A percentile compares a stretch with the other conserved stretches of the same genome.
Conservation (phyloP, 2,888 invertebrate species). For the Frankliniella fusca region DNA sequence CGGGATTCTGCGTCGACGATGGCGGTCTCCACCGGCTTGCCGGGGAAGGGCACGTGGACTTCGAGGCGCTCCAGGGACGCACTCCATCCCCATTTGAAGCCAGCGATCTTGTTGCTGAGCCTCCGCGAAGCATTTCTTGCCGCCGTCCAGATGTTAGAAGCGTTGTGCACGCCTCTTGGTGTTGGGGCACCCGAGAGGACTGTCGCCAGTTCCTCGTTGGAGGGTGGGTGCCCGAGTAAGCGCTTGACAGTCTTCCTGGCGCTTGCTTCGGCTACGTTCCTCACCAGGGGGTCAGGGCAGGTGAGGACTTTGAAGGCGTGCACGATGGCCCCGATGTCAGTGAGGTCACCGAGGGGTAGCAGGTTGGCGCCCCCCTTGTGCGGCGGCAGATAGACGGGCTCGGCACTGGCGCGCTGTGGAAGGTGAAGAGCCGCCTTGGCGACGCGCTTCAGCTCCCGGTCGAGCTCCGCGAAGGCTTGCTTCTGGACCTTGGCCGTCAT, state of each 20-base stretch:
- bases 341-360: not conserved
- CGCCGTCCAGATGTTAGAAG: no score
- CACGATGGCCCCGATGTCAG: not conserved
- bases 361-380: not conserved
- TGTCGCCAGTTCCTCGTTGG: not conserved
- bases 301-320: not conserved
- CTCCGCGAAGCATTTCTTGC: slow-evolving; percentile 5
- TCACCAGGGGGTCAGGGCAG: not conserved
- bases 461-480: no score
- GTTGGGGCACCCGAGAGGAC: no score
- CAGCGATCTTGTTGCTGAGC: not conserved
- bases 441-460: no score
- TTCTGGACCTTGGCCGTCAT: no score
- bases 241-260: not conserved
- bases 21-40: not conserved
- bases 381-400: not conserved
- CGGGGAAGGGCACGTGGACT: not conserved
- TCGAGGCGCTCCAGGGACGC: not conserved
- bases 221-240: not conserved
- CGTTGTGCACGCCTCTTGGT: no score
- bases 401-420: not conserved
- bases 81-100: slow-evolving; percentile 1
- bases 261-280: not conserved
- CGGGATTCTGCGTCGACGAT: not conserved
- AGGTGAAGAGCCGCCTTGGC: not conserved